phyloP scores from a whole-genome alignment of 92 coral and sea anemone genomes.

The Virgularia gustaviana region DNA sequence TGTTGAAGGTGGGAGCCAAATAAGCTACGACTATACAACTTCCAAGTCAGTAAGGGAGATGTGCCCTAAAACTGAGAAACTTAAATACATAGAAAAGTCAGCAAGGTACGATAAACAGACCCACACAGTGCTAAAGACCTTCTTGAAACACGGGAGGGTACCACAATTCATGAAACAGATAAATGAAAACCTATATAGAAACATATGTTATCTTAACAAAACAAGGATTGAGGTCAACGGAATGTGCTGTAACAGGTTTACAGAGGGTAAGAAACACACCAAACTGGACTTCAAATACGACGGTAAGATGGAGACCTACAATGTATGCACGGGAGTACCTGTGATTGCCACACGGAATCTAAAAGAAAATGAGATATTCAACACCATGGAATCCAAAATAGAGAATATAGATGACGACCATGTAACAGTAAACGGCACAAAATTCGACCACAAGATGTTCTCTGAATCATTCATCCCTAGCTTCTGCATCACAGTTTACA shows the following conservation, averaged over 20 bases:
- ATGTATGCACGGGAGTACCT: constrained; percentile 30
- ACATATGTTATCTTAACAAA: constrained; percentile 35
- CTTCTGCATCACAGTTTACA: constrained; percentile 46
- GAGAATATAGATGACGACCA: constrained; percentile 16
- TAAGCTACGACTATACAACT: constrained; percentile 20
- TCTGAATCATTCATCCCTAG: constrained; percentile 31
- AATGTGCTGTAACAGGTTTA: constrained; percentile 26
- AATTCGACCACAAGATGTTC: constrained; percentile 19
- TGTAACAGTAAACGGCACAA: constrained; percentile 1
- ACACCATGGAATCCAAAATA: constrained; percentile 38
- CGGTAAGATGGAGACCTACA: constrained; percentile 6
- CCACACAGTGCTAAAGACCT: constrained; percentile 26
- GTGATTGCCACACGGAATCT: constrained; percentile 41
- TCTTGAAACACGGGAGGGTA: constrained; percentile 33
- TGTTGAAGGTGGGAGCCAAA: constrained; percentile 38
- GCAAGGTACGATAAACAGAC: constrained; percentile 34
- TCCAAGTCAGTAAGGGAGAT: constrained; percentile 30
- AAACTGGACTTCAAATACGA: constrained; percentile 25
- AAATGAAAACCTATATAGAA: constrained; percentile 5
- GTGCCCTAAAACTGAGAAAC: constrained; percentile 42
- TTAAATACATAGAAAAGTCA: constrained; percentile 35
- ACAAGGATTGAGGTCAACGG: constrained; percentile 39
- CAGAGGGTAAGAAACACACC: constrained; percentile 1
- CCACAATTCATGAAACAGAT: not conserved
- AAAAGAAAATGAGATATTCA: constrained; percentile 22